phyloP scores from a whole-genome alignment of 2,113 vertebrate species.

The Hemichromis elongatus region DNA sequence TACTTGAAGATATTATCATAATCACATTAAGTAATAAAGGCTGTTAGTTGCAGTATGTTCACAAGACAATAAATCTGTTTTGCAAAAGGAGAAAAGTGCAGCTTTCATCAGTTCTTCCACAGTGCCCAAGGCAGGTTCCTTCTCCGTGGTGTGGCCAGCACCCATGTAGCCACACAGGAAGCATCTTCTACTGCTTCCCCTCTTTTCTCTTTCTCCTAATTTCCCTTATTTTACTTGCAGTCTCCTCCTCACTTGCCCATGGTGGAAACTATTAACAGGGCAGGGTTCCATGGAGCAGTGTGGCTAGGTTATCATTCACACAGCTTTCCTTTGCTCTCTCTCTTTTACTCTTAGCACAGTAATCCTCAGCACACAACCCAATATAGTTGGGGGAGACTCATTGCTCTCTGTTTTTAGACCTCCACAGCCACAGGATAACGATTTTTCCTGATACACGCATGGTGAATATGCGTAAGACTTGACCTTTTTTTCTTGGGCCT shows the following conservation, averaged over 20 bases:
- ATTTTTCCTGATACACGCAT: slow-evolving; percentile 72
- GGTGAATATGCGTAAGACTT: slow-evolving; percentile 69
- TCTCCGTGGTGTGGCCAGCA: slow-evolving; percentile 44
- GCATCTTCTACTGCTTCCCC: slow-evolving; percentile 51
- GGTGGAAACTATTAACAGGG: slow-evolving; percentile 75
- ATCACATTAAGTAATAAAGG: not conserved
- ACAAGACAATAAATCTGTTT: slow-evolving; percentile 32
- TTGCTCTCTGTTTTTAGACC: slow-evolving; percentile 61
- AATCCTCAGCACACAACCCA: slow-evolving; percentile 59
- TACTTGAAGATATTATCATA: not conserved
- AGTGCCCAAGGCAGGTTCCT: slow-evolving; percentile 58
- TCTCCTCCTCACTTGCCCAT: slow-evolving; percentile 46
- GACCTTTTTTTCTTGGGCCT: slow-evolving; percentile 60
- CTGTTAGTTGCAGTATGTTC: not conserved
- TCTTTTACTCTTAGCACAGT: slow-evolving; percentile 17
- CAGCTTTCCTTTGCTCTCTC: slow-evolving; percentile 28
- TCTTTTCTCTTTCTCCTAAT: slow-evolving; percentile 10
- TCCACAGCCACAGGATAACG: slow-evolving; percentile 67
- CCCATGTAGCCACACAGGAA: slow-evolving; percentile 68
- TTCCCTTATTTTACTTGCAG: slow-evolving; percentile 1
- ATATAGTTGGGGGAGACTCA: slow-evolving; percentile 58
- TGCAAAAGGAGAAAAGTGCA: slow-evolving; percentile 18
- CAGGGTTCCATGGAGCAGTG: slow-evolving; percentile 56
- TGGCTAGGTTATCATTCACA: slow-evolving; percentile 63
- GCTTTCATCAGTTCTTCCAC: slow-evolving; percentile 61